A percentile compares a stretch with the other conserved stretches of the same genome.
phyloP scores from a whole-genome alignment of 2,113 vertebrate species.

The Neofelis nebulosa region DNA sequence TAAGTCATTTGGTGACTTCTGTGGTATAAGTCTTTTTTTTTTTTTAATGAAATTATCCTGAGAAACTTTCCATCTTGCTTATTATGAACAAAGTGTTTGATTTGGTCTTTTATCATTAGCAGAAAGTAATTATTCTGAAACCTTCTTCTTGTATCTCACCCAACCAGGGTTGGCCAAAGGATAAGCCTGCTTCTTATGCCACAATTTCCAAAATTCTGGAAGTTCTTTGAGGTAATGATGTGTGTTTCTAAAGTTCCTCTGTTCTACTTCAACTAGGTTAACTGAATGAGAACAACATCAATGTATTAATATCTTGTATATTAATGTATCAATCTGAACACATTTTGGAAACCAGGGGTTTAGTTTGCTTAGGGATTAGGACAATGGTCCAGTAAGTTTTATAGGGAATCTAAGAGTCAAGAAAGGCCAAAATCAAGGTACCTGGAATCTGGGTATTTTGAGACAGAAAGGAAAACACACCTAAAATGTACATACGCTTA shows the following conservation, averaged over 20 bases:
- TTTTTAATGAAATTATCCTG: not conserved
- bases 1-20: not conserved
- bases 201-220: conserved; percentile 16
- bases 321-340: not conserved
- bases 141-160: not conserved
- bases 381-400: not conserved
- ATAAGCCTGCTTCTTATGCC: not conserved
- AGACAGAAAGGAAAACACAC: not conserved
- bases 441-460: not conserved
- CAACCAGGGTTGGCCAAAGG: not conserved
- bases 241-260: not conserved
- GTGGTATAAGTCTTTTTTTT: not conserved
- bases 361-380: not conserved
- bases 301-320: not conserved
- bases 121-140: not conserved
- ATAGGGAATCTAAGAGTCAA: not conserved
- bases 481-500: not conserved
- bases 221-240: not conserved
- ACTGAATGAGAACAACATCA: not conserved
- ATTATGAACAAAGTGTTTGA: not conserved
- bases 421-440: not conserved
- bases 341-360: not conserved
- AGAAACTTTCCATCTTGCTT: not conserved
- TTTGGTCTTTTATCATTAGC: not conserved
- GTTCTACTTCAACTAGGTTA: not conserved